Evolutionary conservation across 2,797 vertebrate genomes (phyloP).

Genomic region (Mus minutoides): DNA sequence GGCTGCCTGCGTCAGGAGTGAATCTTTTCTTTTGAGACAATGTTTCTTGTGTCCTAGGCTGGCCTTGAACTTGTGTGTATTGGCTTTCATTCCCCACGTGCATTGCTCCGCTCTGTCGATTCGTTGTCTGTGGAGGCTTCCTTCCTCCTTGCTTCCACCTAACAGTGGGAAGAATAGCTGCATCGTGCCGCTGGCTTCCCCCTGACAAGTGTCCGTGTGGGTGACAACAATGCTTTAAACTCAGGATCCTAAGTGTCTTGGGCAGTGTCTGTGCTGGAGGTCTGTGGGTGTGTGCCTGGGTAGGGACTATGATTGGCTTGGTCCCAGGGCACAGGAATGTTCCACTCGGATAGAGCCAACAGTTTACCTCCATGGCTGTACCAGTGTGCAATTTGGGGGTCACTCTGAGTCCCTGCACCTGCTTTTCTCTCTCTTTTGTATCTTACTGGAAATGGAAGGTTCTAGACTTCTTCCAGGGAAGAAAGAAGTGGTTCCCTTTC

Average conservation of each 20-base stretch:
- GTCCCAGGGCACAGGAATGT: neutral
- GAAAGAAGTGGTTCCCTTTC: neutral
- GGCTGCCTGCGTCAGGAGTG: neutral
- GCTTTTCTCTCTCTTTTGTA: neutral
- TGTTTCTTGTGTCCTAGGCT: too few species aligned
- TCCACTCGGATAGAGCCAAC: neutral
- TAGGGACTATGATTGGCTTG: neutral
- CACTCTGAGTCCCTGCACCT: neutral
- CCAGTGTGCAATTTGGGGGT: neutral
- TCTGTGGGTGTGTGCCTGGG: neutral
- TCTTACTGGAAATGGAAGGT: accelerated
- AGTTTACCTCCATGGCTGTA: neutral
- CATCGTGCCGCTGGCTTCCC: neutral
- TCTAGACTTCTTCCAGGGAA: neutral
- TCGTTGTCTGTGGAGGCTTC: neutral
- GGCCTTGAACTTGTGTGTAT: neutral
- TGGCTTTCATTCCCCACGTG: neutral
- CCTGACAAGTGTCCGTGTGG: neutral
- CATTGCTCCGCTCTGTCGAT: neutral
- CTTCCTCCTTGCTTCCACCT: accelerated
- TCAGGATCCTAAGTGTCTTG: accelerated
- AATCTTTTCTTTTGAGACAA: neutral
- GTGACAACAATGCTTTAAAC: neutral
- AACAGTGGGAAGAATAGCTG: neutral
- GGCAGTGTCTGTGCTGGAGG: accelerated